phyloP scores from a whole-genome alignment of 2,888 invertebrate genomes.

The Ornithoptera priamus region DNA sequence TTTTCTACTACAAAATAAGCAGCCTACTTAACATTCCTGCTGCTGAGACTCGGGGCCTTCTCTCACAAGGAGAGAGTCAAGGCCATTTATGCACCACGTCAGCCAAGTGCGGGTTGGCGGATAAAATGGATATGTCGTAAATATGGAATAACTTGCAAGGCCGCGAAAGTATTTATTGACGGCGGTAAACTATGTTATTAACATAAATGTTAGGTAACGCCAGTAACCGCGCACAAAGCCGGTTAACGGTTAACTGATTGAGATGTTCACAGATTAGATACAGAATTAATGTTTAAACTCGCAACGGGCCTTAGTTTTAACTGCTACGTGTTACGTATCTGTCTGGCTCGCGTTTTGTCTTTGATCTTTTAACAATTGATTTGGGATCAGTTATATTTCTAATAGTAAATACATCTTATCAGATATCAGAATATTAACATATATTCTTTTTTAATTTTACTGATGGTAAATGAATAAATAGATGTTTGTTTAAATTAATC shows the following conservation, averaged over 20 bases:
- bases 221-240: conserved; percentile 10
- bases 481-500: too few species aligned
- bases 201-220: conserved; percentile 21
- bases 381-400: not conserved
- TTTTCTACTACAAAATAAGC: too few species aligned
- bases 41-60: too few species aligned
- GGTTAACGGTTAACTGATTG: conserved; percentile 15
- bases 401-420: not conserved
- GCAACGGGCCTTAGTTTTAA: not conserved
- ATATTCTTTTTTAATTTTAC: too few species aligned
- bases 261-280: conserved; percentile 27
- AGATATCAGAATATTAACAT: not conserved
- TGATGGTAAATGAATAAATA: too few species aligned
- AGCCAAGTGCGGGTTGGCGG: too few species aligned
- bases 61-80: too few species aligned
- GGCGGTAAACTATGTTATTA: conserved; percentile 9
- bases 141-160: not conserved
- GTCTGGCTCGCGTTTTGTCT: not conserved
- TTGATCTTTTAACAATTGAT: conserved; percentile 1
- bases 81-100: too few species aligned
- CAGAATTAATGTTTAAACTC: conserved; percentile 9
- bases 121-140: not conserved
- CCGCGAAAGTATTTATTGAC: not conserved
- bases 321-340: conserved; percentile 3
- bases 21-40: too few species aligned